phyloP scores from a whole-genome alignment of 2,888 invertebrate genomes.

The Uropetala carovei region DNA sequence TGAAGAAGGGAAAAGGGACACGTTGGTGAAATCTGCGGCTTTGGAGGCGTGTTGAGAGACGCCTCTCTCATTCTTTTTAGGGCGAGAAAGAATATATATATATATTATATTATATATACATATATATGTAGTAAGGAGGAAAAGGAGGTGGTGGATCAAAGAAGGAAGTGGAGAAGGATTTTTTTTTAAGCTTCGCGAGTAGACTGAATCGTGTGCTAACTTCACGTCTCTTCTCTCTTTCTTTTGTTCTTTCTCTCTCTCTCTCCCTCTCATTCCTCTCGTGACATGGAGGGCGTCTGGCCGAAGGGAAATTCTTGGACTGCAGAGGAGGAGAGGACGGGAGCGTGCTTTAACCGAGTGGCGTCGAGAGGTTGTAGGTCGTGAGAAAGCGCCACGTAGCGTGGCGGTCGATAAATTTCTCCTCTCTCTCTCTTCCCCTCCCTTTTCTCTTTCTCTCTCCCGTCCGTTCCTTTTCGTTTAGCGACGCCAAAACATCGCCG shows the following conservation, averaged over 20 bases:
- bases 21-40: background rate
- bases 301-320: background rate
- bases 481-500: background rate
- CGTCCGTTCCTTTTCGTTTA: background rate
- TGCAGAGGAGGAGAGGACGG: background rate
- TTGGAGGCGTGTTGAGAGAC: background rate
- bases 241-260: no score
- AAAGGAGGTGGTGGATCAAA: background rate
- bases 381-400: constrained; percentile 13
- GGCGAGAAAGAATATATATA: background rate
- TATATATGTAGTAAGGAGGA: no score
- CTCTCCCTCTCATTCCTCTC: background rate
- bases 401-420: background rate
- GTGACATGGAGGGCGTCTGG: background rate
- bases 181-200: no score
- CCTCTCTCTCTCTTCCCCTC: background rate
- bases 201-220: no score
- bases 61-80: background rate
- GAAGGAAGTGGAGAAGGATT: background rate
- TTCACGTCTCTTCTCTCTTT: no score
- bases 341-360: background rate
- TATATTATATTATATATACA: no score
- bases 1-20: no score
- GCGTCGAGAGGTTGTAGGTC: background rate
- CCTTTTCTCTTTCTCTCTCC: background rate